phyloP scores from a whole-genome alignment of 2,888 invertebrate species.

The Shargacucullia verbasci region DNA sequence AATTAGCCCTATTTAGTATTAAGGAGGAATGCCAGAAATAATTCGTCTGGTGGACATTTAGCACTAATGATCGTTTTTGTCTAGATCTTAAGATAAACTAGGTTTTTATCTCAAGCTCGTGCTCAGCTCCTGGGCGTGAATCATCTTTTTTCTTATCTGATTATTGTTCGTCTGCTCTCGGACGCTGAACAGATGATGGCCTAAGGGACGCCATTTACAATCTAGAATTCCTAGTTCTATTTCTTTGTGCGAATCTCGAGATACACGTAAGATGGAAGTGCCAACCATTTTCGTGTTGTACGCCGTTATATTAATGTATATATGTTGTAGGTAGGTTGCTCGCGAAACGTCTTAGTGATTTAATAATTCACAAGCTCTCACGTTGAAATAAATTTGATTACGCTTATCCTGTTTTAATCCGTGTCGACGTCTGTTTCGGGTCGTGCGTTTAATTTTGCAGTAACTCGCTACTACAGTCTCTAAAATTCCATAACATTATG shows the following conservation, averaged over 20 bases:
- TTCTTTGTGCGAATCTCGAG: not conserved
- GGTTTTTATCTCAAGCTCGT: conserved; percentile 25
- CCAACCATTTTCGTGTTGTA: not conserved
- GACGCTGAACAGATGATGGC: conserved; percentile 17
- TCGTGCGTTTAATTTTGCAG: conserved; percentile 51
- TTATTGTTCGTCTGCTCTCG: conserved; percentile 15
- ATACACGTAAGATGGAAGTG: not conserved
- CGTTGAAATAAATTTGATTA: conserved; percentile 57
- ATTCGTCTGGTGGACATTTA: conserved; percentile 11
- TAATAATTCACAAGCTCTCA: conserved; percentile 54
- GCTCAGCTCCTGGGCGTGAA: conserved; percentile 11
- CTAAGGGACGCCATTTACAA: conserved; percentile 6
- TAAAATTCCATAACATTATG: conserved; percentile 66
- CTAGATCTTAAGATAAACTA: conserved; percentile 15
- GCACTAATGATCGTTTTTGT: conserved; percentile 57
- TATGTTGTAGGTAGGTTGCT: not conserved
- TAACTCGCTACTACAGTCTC: conserved; percentile 32
- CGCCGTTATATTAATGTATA: not conserved
- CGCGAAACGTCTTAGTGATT: conserved; percentile 33
- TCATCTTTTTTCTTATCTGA: conserved; percentile 37
- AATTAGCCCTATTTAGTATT: conserved; percentile 23
- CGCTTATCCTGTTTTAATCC: conserved; percentile 55
- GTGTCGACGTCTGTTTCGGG: conserved; percentile 34
- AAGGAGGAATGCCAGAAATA: conserved; percentile 15
- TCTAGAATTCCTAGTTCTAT: not conserved